These are phyloP conservation scores for Agrochola macilenta DNA, from an alignment of 2,888 invertebrate genomes.

Conservation along the genomic window DNA sequence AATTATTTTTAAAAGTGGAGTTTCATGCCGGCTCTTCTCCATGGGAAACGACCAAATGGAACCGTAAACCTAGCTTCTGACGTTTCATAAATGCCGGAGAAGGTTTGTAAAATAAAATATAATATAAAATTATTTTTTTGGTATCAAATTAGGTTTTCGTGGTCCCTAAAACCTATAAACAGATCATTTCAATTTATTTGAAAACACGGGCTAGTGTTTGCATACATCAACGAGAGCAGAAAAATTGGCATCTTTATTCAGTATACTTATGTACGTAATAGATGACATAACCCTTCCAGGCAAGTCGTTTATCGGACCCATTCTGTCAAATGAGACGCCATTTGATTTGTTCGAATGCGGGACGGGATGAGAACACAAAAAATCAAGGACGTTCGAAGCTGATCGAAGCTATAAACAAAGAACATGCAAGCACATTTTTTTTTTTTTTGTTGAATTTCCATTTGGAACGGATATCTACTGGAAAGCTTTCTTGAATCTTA, in stretches of 20 bases:
- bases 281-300: constrained; percentile 30
- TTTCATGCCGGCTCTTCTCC: too few relatives aligned
- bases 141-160: neutral
- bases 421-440: neutral
- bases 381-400: constrained; percentile 4
- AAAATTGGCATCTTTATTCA: neutral
- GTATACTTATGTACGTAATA: constrained; percentile 10
- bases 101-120: too few relatives aligned
- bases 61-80: too few relatives aligned
- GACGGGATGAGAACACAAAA: constrained; percentile 40
- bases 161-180: neutral
- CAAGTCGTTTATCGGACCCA: constrained; percentile 47
- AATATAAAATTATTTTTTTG: neutral
- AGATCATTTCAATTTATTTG: neutral
- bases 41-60: too few relatives aligned
- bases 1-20: too few relatives aligned
- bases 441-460: neutral
- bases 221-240: neutral
- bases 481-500: neutral
- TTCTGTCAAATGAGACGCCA: constrained; percentile 52
- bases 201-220: neutral
- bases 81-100: too few relatives aligned
- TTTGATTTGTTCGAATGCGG: constrained; percentile 48
- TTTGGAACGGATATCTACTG: neutral
- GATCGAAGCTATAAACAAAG: neutral